Evolutionary conservation across 2,888 invertebrate species (phyloP).

Genomic region (Stegana nigrithorax): DNA sequence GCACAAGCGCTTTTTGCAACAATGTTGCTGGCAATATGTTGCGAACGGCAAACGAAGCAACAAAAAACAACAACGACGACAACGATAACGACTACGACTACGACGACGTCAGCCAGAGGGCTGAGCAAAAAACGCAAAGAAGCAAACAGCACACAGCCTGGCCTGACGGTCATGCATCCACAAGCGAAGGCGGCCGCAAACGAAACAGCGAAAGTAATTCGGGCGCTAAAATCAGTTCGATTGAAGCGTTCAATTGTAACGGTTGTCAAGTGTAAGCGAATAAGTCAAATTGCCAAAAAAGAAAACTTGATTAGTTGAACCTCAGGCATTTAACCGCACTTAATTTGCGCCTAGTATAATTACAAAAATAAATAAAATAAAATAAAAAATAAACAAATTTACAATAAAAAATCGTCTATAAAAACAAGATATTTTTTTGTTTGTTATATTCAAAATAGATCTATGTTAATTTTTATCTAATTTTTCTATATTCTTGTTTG

Average conservation of each 20-base stretch:
- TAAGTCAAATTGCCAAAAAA: not conserved
- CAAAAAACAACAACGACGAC: not conserved
- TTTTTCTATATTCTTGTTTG: no score
- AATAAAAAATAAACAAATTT: not conserved
- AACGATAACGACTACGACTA: not conserved
- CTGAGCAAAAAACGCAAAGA: not conserved
- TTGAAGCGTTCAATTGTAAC: constrained; percentile 47
- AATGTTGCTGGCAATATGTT: not conserved
- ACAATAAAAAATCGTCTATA: no score
- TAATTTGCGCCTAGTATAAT: not conserved
- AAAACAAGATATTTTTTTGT: not conserved
- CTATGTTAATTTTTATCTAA: no score
- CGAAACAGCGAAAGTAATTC: constrained; percentile 18
- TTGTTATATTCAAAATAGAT: no score
- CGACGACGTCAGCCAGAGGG: not conserved
- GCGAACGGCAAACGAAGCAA: no score
- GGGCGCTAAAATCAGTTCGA: constrained; percentile 41
- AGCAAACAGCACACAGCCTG: not conserved
- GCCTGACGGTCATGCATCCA: not conserved
- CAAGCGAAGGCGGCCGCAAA: constrained; percentile 33
- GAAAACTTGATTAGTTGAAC: no score
- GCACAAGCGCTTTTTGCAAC: no score
- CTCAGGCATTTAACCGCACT: no score
- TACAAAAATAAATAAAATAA: not conserved
- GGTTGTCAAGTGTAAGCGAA: constrained; percentile 35